A percentile compares a stretch with the other conserved stretches of the same genome.
These are phyloP conservation scores for Linurgus olivaceus DNA, from an alignment of 2,797 vertebrate genomes.

Conservation along the genomic window DNA sequence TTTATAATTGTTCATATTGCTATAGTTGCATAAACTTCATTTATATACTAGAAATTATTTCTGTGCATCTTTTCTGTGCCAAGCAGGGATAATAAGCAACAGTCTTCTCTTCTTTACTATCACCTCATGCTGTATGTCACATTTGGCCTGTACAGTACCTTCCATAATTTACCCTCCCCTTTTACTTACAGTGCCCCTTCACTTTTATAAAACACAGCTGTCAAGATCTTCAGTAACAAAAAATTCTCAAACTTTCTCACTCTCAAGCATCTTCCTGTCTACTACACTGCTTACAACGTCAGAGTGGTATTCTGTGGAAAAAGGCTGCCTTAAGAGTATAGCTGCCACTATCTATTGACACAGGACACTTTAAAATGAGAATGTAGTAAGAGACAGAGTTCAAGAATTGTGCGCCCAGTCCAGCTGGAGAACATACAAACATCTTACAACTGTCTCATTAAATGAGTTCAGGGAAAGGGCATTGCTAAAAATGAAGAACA, in stretches of 20 bases:
- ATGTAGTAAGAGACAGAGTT: constrained; percentile 1
- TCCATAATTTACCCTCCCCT: background rate
- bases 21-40: background rate
- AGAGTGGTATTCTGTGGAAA: background rate
- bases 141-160: background rate
- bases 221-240: background rate
- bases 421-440: constrained; percentile 58
- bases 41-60: background rate
- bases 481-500: constrained; percentile 60
- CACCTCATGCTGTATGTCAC: background rate
- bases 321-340: background rate
- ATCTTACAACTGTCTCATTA: constrained; percentile 53
- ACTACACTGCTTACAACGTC: background rate
- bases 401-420: background rate
- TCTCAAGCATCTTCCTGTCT: background rate
- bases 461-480: constrained; percentile 58
- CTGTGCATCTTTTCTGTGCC: background rate
- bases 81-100: background rate
- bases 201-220: background rate
- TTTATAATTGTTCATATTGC: background rate
- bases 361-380: background rate
- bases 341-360: background rate
- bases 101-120: background rate
- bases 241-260: background rate
- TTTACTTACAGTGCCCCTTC: background rate